Evolutionary conservation across 2,797 vertebrate genomes (phyloP).

Genomic region (Gymnothorax reevesii): DNA sequence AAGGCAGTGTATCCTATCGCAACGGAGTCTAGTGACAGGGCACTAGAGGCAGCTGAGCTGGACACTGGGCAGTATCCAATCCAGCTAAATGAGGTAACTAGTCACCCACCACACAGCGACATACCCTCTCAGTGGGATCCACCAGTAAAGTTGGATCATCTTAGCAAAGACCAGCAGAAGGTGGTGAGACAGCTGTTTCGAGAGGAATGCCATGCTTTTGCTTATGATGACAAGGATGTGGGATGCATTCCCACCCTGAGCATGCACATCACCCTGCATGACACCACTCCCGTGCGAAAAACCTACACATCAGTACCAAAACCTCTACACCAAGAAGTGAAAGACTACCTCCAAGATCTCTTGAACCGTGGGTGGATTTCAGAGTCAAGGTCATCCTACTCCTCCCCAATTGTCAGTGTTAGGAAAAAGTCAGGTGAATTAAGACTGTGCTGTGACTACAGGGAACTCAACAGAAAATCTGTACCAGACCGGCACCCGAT

Average conservation of each 20-base stretch:
- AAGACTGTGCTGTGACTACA: conserved; percentile 8
- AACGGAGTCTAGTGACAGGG: too few species aligned
- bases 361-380: neutral
- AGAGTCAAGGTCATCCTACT: neutral
- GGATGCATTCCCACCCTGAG: neutral
- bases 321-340: conserved; percentile 3
- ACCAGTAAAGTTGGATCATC: neutral
- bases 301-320: neutral
- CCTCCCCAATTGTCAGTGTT: neutral
- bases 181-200: neutral
- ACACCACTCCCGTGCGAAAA: neutral
- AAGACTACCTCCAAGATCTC: conserved; percentile 12
- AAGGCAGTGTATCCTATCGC: too few species aligned
- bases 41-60: too few species aligned
- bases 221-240: neutral
- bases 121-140: neutral
- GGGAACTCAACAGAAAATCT: neutral
- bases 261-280: neutral
- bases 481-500: neutral
- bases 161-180: neutral
- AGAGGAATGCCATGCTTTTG: neutral
- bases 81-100: too few species aligned
- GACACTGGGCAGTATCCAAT: too few species aligned
- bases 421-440: neutral
- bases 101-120: too few species aligned